Evolutionary conservation across 2,888 invertebrate genomes (phyloP).

Genomic region (Koerneria pararmatus): DNA sequence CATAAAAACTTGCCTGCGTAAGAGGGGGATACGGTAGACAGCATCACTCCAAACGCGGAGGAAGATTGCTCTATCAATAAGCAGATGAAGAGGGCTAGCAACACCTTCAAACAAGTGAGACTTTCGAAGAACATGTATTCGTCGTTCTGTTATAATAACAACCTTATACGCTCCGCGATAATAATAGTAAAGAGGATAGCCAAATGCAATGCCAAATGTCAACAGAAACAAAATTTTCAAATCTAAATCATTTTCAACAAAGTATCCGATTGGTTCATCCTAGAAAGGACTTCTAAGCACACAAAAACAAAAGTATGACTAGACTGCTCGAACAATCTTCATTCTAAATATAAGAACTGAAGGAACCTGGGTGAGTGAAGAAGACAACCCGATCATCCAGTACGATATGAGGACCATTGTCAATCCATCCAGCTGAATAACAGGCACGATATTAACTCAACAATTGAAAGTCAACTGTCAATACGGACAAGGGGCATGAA

Average conservation of each 20-base stretch:
- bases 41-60: slow-evolving; percentile 51
- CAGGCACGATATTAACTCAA: no score
- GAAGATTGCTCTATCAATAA: slow-evolving; percentile 46
- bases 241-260: neutral
- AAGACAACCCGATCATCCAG: slow-evolving; percentile 74
- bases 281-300: no score
- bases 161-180: no score
- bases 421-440: slow-evolving; percentile 78
- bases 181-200: no score
- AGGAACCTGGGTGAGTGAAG: slow-evolving; percentile 28
- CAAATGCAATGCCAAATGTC: slow-evolving; percentile 28
- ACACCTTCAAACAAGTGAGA: slow-evolving; percentile 17
- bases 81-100: slow-evolving; percentile 28
- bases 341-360: neutral
- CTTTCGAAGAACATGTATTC: no score
- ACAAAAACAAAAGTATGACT: no score
- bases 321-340: no score
- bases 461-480: no score
- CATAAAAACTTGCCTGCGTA: slow-evolving; percentile 48
- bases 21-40: slow-evolving; percentile 50
- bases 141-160: no score
- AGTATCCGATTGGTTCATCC: neutral
- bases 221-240: slow-evolving; percentile 28
- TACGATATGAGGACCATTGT: slow-evolving; percentile 80
- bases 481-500: no score